These are phyloP conservation scores for Caerostris darwini DNA, from an alignment of 1,140 invertebrate species.

Conservation along the genomic window DNA sequence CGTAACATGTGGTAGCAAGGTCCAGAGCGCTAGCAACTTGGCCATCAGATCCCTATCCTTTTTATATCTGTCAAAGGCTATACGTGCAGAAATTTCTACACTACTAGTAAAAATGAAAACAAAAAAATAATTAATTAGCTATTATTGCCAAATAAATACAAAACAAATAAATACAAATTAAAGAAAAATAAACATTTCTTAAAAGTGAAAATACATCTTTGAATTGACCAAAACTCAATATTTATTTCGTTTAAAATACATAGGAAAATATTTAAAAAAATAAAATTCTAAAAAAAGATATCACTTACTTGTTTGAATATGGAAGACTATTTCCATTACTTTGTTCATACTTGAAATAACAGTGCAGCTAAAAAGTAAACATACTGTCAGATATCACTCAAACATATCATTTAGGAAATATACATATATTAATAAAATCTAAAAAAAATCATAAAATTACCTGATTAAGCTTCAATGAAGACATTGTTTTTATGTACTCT, in stretches of 20 bases:
- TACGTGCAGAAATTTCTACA: no score
- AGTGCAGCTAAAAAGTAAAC: conserved; percentile 74
- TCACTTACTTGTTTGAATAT: conserved; percentile 61
- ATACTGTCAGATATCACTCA: conserved; percentile 7
- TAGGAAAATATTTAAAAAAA: not conserved
- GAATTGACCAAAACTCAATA: no score
- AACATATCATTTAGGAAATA: not conserved
- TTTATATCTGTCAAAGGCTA: no score
- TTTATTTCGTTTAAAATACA: not conserved
- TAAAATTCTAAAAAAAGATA: not conserved
- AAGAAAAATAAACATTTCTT: no score
- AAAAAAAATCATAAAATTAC: conserved; percentile 79
- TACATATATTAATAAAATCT: conserved; percentile 6
- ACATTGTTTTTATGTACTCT: conserved; percentile 85
- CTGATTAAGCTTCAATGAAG: conserved; percentile 86
- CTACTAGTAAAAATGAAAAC: no score
- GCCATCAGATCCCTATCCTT: no score
- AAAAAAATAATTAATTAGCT: no score
- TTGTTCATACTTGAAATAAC: conserved; percentile 72
- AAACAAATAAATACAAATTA: no score
- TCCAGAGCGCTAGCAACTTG: no score
- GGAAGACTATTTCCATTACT: conserved; percentile 46
- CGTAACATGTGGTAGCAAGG: no score
- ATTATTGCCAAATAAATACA: no score
- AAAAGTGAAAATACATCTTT: no score